Evolutionary conservation across 2,113 vertebrate species (phyloP).

Genomic region (Trachemys scripta): DNA sequence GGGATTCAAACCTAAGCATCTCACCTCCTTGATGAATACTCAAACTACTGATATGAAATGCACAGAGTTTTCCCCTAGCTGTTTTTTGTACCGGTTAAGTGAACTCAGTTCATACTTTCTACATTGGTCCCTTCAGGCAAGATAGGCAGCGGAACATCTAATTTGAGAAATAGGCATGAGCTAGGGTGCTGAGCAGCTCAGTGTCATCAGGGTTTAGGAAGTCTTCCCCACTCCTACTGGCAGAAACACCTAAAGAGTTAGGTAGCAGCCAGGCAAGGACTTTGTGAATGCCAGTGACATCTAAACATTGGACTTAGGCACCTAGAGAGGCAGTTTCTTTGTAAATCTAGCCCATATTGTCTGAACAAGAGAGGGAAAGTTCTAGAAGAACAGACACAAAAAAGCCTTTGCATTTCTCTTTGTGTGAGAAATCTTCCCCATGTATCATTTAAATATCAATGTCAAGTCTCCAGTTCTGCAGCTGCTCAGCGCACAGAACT

Average conservation of each 20-base stretch:
- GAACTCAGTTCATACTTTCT: too few species aligned
- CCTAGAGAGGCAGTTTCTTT: background rate
- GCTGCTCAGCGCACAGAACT: constrained; percentile 57
- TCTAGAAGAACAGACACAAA: constrained; percentile 48
- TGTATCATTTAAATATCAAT: constrained; percentile 70
- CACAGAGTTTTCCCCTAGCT: background rate
- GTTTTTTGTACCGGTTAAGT: background rate
- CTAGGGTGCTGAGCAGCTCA: too few species aligned
- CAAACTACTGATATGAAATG: background rate
- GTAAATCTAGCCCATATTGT: constrained; percentile 15
- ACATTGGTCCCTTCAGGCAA: too few species aligned
- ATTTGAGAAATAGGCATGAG: too few species aligned
- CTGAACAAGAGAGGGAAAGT: constrained; percentile 57
- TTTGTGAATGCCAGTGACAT: background rate
- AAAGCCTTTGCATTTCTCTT: background rate
- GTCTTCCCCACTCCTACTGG: too few species aligned
- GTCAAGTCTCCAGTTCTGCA: constrained; percentile 51
- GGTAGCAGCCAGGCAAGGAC: too few species aligned
- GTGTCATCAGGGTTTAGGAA: too few species aligned
- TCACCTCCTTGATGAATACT: background rate
- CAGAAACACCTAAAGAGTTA: too few species aligned
- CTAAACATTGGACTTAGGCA: background rate
- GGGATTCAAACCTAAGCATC: background rate
- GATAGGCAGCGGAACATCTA: too few species aligned
- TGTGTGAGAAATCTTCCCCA: constrained; percentile 14